phyloP scores from a whole-genome alignment of 2,113 vertebrate species.

The Sander vitreus region DNA sequence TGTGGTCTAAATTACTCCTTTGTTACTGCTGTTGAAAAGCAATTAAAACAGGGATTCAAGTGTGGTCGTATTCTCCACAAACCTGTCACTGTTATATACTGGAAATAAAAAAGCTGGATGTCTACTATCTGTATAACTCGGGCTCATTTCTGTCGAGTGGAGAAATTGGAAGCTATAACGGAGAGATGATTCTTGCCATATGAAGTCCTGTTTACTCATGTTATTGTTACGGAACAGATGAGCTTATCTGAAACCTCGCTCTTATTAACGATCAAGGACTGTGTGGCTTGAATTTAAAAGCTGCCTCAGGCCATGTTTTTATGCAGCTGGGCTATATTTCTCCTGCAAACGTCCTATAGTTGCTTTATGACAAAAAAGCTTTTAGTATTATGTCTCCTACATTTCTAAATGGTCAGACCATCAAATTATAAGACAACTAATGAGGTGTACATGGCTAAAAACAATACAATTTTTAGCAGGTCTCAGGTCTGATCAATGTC shows the following conservation, averaged over 20 bases:
- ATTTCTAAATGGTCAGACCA: neutral
- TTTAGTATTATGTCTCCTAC: neutral
- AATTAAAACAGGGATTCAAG: conserved; percentile 82
- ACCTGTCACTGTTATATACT: conserved; percentile 66
- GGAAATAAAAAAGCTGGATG: conserved; percentile 43
- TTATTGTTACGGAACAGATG: conserved; percentile 68
- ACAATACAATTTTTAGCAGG: neutral
- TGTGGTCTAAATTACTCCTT: conserved; percentile 81
- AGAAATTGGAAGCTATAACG: conserved; percentile 40
- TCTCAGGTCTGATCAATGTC: conserved; percentile 25
- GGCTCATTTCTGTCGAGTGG: conserved; percentile 50
- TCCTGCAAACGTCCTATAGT: conserved; percentile 13
- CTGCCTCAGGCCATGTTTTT: conserved; percentile 62
- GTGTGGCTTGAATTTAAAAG: conserved; percentile 60
- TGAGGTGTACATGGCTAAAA: conserved; percentile 2
- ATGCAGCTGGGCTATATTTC: conserved; percentile 43
- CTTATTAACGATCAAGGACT: conserved; percentile 70
- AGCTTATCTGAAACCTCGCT: conserved; percentile 68
- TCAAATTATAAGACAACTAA: neutral
- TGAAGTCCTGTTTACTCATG: conserved; percentile 74
- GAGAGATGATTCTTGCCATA: conserved; percentile 53
- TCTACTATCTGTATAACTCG: conserved; percentile 54
- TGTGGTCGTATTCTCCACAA: conserved; percentile 74
- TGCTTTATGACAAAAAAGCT: neutral
- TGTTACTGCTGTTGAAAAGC: conserved; percentile 82